Conservation (phyloP, 2,888 invertebrate genomes). For the Rhagonycha fulva region DNA sequence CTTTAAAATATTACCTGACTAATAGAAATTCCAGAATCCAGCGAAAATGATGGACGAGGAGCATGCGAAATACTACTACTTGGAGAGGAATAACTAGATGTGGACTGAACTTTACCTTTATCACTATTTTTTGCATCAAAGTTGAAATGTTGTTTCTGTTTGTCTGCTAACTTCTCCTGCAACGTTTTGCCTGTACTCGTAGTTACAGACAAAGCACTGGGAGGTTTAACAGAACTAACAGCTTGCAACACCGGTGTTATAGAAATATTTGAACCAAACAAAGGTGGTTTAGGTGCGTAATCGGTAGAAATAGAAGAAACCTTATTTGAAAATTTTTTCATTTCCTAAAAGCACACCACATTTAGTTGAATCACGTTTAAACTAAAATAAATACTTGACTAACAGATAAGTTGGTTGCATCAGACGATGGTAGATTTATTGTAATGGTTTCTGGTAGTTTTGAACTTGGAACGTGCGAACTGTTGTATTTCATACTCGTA, state of each 20-base stretch:
- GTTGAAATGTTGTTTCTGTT: conserved; percentile 58
- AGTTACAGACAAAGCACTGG: conserved; percentile 31
- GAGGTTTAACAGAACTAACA: conserved; percentile 12
- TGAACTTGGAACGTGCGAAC: conserved; percentile 27
- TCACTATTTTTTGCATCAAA: conserved; percentile 13
- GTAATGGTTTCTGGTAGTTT: conserved; percentile 31
- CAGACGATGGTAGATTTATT: neutral
- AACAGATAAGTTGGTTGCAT: neutral
- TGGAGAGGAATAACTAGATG: conserved; percentile 21
- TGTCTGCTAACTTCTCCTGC: conserved; percentile 70
- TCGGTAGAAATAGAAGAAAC: neutral
- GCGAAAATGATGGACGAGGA: conserved; percentile 43
- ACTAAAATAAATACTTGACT: neutral
- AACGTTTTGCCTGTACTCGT: conserved; percentile 61
- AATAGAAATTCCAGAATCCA: conserved; percentile 50
- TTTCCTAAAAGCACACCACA: neutral
- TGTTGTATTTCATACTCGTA: conserved; percentile 31
- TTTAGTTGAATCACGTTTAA: neutral
- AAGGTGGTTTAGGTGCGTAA: conserved; percentile 35
- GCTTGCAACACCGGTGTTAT: conserved; percentile 49
- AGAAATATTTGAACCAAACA: conserved; percentile 54
- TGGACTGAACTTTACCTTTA: conserved; percentile 18
- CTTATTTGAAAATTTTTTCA: neutral
- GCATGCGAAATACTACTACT: conserved; percentile 28
- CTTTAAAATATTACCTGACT: conserved; percentile 45